Conservation (phyloP, 2,797 vertebrate species). For the Sylvilagus floridanus region DNA sequence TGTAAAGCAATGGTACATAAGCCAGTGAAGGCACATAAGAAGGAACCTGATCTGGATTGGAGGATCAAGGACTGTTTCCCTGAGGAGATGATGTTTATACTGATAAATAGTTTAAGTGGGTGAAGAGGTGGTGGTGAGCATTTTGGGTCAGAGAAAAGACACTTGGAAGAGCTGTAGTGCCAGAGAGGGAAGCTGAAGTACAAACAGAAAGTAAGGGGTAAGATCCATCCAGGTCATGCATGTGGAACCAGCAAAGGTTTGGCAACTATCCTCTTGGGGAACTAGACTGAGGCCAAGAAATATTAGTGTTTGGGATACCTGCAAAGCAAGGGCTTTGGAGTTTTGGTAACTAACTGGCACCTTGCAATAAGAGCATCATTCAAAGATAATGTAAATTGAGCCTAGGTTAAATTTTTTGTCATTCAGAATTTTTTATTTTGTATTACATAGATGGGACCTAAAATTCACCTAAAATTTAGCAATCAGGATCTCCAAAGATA, state of each 20-base stretch:
- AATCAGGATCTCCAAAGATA: neutral
- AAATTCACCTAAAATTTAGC: neutral
- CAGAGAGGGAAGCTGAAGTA: neutral
- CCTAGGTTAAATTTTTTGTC: neutral
- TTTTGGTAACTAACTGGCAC: slow-evolving; percentile 2
- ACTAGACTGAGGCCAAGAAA: slow-evolving; percentile 33
- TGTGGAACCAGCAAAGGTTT: slow-evolving; percentile 9
- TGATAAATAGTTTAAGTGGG: neutral
- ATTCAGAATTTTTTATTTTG: slow-evolving; percentile 47
- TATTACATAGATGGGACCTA: neutral
- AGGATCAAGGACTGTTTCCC: slow-evolving; percentile 7
- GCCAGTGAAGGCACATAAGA: neutral
- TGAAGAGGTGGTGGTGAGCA: neutral
- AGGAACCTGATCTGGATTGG: neutral
- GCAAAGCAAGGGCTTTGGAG: neutral
- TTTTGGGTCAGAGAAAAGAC: slow-evolving; percentile 36
- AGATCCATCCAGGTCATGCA: neutral
- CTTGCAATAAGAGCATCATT: neutral
- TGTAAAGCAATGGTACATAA: slow-evolving; percentile 7
- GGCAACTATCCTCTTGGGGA: neutral
- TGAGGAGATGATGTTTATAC: slow-evolving; percentile 31
- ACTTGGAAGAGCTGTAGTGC: neutral
- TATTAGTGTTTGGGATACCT: neutral
- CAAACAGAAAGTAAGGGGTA: neutral
- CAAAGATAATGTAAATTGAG: neutral